Evolutionary conservation across 2,888 invertebrate species (phyloP).

Genomic region (Orthosia incerta): DNA sequence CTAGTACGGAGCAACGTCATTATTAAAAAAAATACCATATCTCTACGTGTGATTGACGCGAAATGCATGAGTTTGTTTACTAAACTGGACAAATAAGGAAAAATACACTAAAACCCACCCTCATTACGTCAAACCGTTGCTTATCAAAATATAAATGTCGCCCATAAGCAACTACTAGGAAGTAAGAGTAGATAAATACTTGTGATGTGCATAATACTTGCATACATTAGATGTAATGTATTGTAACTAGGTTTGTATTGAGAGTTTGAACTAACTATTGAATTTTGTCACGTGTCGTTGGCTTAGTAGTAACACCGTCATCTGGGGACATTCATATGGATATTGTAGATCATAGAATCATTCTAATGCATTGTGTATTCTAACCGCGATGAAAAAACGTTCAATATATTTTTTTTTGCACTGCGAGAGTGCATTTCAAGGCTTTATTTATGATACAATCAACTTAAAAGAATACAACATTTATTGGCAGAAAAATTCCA

Average conservation of each 20-base stretch:
- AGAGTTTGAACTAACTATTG: conserved; percentile 50
- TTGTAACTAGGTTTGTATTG: conserved; percentile 54
- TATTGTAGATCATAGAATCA: conserved; percentile 47
- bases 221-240: conserved; percentile 70
- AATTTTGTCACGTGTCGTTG: conserved; percentile 66
- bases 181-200: conserved; percentile 62
- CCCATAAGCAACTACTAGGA: conserved; percentile 44
- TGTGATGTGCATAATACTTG: conserved; percentile 70
- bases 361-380: conserved; percentile 71
- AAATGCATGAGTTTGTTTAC: conserved; percentile 25
- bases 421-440: background rate
- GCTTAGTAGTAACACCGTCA: conserved; percentile 84
- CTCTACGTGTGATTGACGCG: background rate
- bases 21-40: no score
- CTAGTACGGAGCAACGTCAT: no score
- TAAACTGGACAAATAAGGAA: background rate
- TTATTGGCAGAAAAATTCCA: background rate
- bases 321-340: conserved; percentile 71
- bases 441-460: background rate
- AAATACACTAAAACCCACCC: conserved; percentile 4
- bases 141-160: conserved; percentile 69
- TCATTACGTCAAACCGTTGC: background rate
- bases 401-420: background rate
- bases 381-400: conserved; percentile 54
- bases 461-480: background rate